Evolutionary conservation across 1,140 invertebrate genomes (phyloP).

Genomic region (Procambarus clarkii): DNA sequence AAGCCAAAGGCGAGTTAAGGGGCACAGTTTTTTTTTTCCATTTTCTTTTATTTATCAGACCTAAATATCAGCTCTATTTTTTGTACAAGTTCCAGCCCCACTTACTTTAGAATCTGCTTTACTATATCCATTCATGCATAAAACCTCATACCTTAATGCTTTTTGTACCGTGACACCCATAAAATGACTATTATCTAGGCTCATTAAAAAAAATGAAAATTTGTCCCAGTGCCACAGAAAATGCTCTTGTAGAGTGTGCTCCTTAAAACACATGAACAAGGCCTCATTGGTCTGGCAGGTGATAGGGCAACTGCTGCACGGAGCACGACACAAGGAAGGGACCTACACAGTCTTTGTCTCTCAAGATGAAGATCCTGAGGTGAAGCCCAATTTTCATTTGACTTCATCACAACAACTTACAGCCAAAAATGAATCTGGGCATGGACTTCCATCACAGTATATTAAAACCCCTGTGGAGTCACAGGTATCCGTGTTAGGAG

Average conservation of each 20-base stretch:
- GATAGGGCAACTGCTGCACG: constrained; percentile 43
- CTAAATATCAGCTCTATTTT: constrained; percentile 62
- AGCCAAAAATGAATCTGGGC: constrained; percentile 6
- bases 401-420: constrained; percentile 12
- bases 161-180: constrained; percentile 46
- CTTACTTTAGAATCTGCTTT: constrained; percentile 33
- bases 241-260: constrained; percentile 33
- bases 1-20: constrained; percentile 63
- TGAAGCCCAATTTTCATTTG: constrained; percentile 11
- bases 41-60: constrained; percentile 35
- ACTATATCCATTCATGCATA: constrained; percentile 49
- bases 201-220: constrained; percentile 27
- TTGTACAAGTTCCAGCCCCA: constrained; percentile 58
- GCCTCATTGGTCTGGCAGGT: constrained; percentile 47
- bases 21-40: constrained; percentile 38
- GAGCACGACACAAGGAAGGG: constrained; percentile 30
- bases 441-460: background rate
- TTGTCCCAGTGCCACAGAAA: constrained; percentile 43
- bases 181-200: constrained; percentile 42
- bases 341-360: constrained; percentile 11
- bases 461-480: background rate
- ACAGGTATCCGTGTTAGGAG: constrained; percentile 6
- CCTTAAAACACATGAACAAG: constrained; percentile 43
- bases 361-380: background rate
- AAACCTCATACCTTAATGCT: constrained; percentile 54